Evolutionary conservation across 2,888 invertebrate species (phyloP), one percentile per base, ranked within the genome.

Genomic region (Tribolium freemani): DNA sequence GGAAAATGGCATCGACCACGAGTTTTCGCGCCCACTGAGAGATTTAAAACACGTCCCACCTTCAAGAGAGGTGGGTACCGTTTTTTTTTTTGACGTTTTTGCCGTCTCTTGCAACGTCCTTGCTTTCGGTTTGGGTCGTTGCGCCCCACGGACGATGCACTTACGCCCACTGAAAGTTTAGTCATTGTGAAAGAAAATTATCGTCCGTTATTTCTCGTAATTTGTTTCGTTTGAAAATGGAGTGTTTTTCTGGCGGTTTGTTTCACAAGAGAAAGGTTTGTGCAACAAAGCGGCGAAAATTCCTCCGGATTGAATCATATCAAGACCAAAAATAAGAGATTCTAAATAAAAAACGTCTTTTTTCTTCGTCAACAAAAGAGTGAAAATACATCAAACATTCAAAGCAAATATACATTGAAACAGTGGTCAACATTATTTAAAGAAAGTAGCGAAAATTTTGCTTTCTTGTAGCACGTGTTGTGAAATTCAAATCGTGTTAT

Each of bases 71-170:
- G 63, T 66, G 54, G 66, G 66, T 54, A 54, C 66, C 66, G 66
- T 54, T 66, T 66, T 61, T 63, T 10, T 26, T 31, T 26, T 26
- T 26, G 26, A 26, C 6, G 21, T 21, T 26, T 48, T 61, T 13
- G 48, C 46, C 5, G 60, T 60, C 60, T 50, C n/a, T 31, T 73
- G 70, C 74, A 70, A 72, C 75, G 77, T 54, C 77, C 77, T 77
- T 77, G 77, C 71, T 69, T 38, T 48, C 21, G 31, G 67, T 21
- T 48, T 75, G 71, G 73, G 75, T 76, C 75, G 71, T 72, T 64
- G 74, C 64, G 71, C 73, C 73, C 66, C 72, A 71, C 61, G 76
- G 75, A 60, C 76, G 78, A 77, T 78, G 78, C 76, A 78, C 48
- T 48, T 48, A 48, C 71, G 57, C 73, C 74, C 68, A 74, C 77